Base-by-base conservation (phyloP, 2,888 invertebrate genomes). In the Apamea epomidion region DNA sequence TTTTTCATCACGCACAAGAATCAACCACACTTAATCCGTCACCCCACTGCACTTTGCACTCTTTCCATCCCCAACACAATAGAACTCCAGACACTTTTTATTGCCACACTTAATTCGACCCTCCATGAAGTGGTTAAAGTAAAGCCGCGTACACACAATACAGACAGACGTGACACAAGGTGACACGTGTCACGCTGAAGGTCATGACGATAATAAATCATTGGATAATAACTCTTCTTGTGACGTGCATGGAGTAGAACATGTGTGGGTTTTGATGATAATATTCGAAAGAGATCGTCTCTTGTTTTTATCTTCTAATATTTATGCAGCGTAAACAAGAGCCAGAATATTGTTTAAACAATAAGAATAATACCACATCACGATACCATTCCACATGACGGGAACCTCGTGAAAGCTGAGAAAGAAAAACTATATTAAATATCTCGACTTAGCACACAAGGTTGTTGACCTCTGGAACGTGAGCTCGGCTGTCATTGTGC, bases 191-290 rank as follows among this genome's bases (percentile, higher is more conserved):
- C 85, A 65, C 25, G 69, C 18, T 84, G 58, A 80, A 80, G 80
- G 84, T 83, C 80, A 70, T 12, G 3, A 0, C 25, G 10, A 60
- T 65, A 84, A 83, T 83, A 83, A 83, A 83, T 80, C 85, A 84
- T 80, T 74, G 48, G 72, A 80, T 83, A 84, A 80, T 83, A 84
- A 70, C 84, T 82, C 73, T 80, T 84, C 8, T 71, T 51, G 48
- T 80, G 74, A 80, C 85, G 51, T 74, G 29, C 60, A 74, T 74
- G 54, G 60, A 29, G 54, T 58, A n/a, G 64, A 51, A 62, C 74
- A 69, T 58, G 48, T 72, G 65, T 58, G 62, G 83, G 37, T 78
- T 72, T 73, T 73, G 54, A 42, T 69, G 48, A 54, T 54, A 54
- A 29, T 69, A 42, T 70, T 69, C 54, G 12, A 32, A 74, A 12